Conservation (phyloP, 2,113 vertebrate species). For the Tretioscincus oriximinensis region DNA sequence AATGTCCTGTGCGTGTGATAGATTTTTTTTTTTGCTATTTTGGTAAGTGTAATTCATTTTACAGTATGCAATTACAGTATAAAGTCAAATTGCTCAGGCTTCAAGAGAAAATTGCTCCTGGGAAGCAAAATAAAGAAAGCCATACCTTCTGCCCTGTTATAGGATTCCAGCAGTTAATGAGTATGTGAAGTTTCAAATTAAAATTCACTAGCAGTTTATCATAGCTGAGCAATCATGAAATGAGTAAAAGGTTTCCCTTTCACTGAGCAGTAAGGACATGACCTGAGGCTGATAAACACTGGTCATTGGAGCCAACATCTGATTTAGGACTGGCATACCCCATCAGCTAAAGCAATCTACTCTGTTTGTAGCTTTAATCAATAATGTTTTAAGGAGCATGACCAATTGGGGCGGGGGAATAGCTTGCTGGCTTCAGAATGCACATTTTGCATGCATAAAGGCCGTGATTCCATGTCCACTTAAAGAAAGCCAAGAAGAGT, state of each 20-base stretch:
- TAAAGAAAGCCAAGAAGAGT: background rate
- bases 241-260: conserved; percentile 69
- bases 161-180: conserved; percentile 63
- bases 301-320: conserved; percentile 52
- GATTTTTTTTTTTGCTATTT: conserved; percentile 40
- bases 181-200: conserved; percentile 71
- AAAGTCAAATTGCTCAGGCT: conserved; percentile 53
- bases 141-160: conserved; percentile 60
- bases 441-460: background rate
- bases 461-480: background rate
- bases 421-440: background rate
- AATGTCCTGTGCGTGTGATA: background rate
- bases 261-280: conserved; percentile 67
- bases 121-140: conserved; percentile 49
- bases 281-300: conserved; percentile 60
- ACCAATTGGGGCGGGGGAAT: background rate
- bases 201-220: conserved; percentile 67
- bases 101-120: conserved; percentile 59
- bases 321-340: conserved; percentile 50
- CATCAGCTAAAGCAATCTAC: conserved; percentile 35
- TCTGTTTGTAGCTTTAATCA: conserved; percentile 62
- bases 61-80: conserved; percentile 57
- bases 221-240: conserved; percentile 68
- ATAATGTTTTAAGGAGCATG: conserved; percentile 27
- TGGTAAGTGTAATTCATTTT: conserved; percentile 53